A percentile compares a stretch with the other conserved stretches of the same genome.
Evolutionary conservation across 2,888 invertebrate genomes (phyloP).

Genomic region (Thera britannica): DNA sequence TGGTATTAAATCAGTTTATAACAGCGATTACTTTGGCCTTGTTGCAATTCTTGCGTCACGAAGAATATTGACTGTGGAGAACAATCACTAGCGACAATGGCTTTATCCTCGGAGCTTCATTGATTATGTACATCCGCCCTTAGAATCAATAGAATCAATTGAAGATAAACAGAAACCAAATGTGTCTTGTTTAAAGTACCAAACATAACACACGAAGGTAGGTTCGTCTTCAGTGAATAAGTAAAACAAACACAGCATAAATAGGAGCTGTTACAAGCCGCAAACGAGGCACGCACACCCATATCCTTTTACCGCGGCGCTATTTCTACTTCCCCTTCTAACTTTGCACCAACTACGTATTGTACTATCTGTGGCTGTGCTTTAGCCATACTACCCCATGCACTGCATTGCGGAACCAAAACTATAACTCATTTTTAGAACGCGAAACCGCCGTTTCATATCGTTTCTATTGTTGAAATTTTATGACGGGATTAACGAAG

Average conservation of each 20-base stretch:
- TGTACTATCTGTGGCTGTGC: constrained; percentile 25
- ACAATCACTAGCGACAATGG: constrained; percentile 39
- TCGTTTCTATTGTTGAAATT: constrained; percentile 70
- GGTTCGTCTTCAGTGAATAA: constrained; percentile 35
- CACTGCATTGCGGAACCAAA: constrained; percentile 81
- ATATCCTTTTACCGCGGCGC: constrained; percentile 36
- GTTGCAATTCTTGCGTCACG: constrained; percentile 14
- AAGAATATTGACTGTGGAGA: constrained; percentile 11
- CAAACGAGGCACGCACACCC: constrained; percentile 38
- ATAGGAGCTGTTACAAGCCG: constrained; percentile 38
- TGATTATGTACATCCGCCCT: constrained; percentile 41
- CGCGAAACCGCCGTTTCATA: constrained; percentile 70
- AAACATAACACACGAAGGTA: constrained; percentile 24
- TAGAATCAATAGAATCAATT: constrained; percentile 35
- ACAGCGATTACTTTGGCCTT: constrained; percentile 9
- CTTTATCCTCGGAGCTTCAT: constrained; percentile 34
- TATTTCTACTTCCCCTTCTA: constrained; percentile 31
- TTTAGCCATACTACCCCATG: constrained; percentile 65
- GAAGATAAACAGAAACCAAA: constrained; percentile 31
- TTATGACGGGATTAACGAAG: constrained; percentile 71
- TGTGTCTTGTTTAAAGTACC: constrained; percentile 27
- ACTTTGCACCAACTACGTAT: constrained; percentile 30
- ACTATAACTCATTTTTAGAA: constrained; percentile 80
- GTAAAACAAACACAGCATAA: constrained; percentile 42
- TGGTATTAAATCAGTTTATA: constrained; percentile 2